phyloP scores from a whole-genome alignment of 2,797 vertebrate genomes.

The Arrhamphus sclerolepis region DNA sequence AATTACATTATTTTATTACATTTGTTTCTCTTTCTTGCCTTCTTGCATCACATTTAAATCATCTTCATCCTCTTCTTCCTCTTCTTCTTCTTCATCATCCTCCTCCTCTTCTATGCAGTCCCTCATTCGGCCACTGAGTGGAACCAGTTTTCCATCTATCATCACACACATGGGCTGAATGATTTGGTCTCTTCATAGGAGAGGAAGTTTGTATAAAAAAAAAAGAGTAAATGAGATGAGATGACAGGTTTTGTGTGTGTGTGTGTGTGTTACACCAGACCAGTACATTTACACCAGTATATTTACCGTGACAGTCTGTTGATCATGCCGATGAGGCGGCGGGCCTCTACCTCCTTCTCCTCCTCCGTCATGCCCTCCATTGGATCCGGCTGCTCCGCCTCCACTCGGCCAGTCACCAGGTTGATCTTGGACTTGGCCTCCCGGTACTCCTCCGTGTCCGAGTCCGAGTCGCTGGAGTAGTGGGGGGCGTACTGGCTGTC shows the following conservation, averaged over 20 bases:
- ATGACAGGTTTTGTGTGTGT: too few relatives aligned
- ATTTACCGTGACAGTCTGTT: slow-evolving; percentile 71
- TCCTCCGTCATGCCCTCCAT: slow-evolving; percentile 91
- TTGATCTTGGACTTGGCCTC: slow-evolving; percentile 82
- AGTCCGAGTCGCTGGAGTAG: slow-evolving; percentile 75
- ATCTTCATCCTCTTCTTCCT: slow-evolving; percentile 48
- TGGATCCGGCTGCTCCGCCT: slow-evolving; percentile 87
- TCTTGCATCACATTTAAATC: slow-evolving; percentile 25
- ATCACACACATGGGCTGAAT: slow-evolving; percentile 77
- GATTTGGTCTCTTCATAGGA: slow-evolving; percentile 68
- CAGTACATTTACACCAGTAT: neutral
- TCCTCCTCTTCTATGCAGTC: slow-evolving; percentile 54
- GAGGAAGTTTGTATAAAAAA: neutral
- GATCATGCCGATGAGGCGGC: slow-evolving; percentile 86
- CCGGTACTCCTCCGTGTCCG: slow-evolving; percentile 67
- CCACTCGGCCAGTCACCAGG: slow-evolving; percentile 87
- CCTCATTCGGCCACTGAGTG: slow-evolving; percentile 64
- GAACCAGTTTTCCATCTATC: slow-evolving; percentile 68
- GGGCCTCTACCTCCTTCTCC: slow-evolving; percentile 88
- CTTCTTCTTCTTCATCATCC: slow-evolving; percentile 44
- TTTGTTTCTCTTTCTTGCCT: slow-evolving; percentile 29
- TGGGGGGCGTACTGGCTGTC: neutral
- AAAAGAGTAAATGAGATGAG: neutral
- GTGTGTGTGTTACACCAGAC: neutral
- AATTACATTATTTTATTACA: slow-evolving; percentile 15